A percentile compares a stretch with the other conserved stretches of the same genome.
Evolutionary conservation across 92 coral and sea anemone species (phyloP).

Genomic region (Desmophyllum pertusum): DNA sequence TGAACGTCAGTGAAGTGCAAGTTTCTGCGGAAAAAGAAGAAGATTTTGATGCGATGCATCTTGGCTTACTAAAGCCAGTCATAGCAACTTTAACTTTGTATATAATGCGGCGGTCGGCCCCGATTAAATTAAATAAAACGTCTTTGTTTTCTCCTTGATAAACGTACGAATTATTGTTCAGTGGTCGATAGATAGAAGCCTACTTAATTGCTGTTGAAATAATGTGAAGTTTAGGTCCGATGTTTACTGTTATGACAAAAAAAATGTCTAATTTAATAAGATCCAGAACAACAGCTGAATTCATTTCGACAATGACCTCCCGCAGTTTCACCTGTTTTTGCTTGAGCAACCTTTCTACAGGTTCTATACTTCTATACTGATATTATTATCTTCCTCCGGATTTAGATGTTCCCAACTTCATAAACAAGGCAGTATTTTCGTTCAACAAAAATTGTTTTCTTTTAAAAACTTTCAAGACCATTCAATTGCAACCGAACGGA

Average conservation of each 20-base stretch:
- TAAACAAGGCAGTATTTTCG: background rate
- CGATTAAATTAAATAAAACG: background rate
- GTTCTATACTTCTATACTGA: too few relatives aligned
- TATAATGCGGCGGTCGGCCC: background rate
- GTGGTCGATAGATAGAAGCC: background rate
- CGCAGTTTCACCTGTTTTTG: background rate
- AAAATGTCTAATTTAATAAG: slow-evolving; percentile 1
- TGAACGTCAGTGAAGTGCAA: background rate
- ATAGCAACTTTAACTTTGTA: background rate
- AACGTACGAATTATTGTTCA: background rate
- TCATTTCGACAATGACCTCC: background rate
- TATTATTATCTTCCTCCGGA: too few relatives aligned
- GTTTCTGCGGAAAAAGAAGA: background rate
- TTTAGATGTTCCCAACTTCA: background rate
- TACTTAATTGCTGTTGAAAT: background rate
- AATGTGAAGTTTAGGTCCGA: background rate
- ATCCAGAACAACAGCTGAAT: background rate
- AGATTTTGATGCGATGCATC: background rate
- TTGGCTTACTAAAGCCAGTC: background rate
- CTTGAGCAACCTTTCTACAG: too few relatives aligned
- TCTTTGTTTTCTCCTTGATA: background rate
- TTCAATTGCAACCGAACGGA: background rate
- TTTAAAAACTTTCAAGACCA: too few relatives aligned
- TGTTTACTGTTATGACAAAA: background rate
- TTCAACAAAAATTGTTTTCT: too few relatives aligned